A percentile compares a stretch with the other conserved stretches of the same genome.
These are phyloP conservation scores for Callosobruchus maculatus DNA, from an alignment of 2,888 invertebrate genomes.

Conservation along the genomic window DNA sequence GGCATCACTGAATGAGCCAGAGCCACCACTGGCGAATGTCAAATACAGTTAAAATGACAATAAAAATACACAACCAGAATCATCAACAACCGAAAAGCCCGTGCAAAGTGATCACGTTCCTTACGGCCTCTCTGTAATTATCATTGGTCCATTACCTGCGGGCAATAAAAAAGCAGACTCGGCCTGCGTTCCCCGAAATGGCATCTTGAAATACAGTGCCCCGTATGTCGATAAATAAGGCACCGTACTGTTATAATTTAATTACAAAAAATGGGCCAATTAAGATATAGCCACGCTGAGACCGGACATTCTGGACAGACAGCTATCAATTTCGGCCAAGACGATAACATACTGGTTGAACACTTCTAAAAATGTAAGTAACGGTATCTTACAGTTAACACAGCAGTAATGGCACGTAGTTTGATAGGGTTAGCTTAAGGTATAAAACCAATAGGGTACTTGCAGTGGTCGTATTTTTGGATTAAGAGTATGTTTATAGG, in stretches of 20 bases:
- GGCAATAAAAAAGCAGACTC: slow-evolving; percentile 18
- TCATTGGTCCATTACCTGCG: slow-evolving; percentile 17
- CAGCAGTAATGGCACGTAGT: too few species aligned
- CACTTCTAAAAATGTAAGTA: not conserved
- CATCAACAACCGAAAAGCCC: not conserved
- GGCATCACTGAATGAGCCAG: too few species aligned
- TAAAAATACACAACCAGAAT: slow-evolving; percentile 1
- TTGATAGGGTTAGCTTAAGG: too few species aligned
- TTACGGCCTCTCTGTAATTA: slow-evolving; percentile 6
- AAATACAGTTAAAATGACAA: not conserved
- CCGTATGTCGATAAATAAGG: slow-evolving; percentile 7
- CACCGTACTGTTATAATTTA: not conserved
- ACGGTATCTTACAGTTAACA: not conserved
- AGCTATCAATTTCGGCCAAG: not conserved
- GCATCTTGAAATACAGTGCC: slow-evolving; percentile 16
- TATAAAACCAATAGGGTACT: too few species aligned
- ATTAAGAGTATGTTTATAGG: too few species aligned
- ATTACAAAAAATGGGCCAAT: not conserved
- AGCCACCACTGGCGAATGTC: not conserved
- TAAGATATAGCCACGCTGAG: not conserved
- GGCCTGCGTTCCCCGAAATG: slow-evolving; percentile 15
- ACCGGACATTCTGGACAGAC: not conserved
- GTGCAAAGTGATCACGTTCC: not conserved
- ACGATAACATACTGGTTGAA: not conserved
- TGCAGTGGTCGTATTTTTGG: too few species aligned